Evolutionary conservation across 2,113 vertebrate genomes (phyloP), one percentile per base, ranked within the genome.

Genomic region (Trochalopteron elliotii): DNA sequence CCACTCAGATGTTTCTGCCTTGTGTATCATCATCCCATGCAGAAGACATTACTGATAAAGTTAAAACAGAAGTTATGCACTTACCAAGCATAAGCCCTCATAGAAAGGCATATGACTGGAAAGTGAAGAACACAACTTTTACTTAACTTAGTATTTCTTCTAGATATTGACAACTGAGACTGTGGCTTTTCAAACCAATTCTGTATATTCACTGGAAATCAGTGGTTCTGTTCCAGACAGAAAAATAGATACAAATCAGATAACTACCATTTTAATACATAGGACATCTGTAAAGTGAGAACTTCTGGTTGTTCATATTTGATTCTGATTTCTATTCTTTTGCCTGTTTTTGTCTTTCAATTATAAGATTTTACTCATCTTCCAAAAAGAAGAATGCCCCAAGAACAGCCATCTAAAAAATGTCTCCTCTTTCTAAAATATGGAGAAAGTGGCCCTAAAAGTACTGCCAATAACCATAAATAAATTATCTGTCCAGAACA

Each of bases 1-100:
- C 30, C 33, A 93, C 20, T 64, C 30, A 31, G 45, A 27, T 4
- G 5, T 65, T 89, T 86, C 49, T 64, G 15, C 15, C 37, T 56
- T 7, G 1, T 0, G 1, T 27, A 15, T 39, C 25, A 33, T 9
- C 39, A n/a, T 31, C 24, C 35, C 30, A 39, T 12, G 24, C 11
- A 59, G 37, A 80, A 80, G 25, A 72, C 3, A 31, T 25, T 33
- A 45, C 9, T 56, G 25, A 37, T 33, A 76, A 77, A 0, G 0
- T 52, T 13, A 45, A 39, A 93, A 31, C 13, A 70, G 12, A 87
- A 87, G 33, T 70, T 57, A 61, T n/a, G 13, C 30, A 70, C 18
- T 42, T 55, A 67, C 11, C 13, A 78, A 31, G 22, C 13, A 75
- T 33, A 39, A 60, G 13, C 8, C 35, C 20, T 68, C 53, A 60